Base-by-base conservation (phyloP, 2,113 vertebrate genomes). In the Todiramphus chloris region DNA sequence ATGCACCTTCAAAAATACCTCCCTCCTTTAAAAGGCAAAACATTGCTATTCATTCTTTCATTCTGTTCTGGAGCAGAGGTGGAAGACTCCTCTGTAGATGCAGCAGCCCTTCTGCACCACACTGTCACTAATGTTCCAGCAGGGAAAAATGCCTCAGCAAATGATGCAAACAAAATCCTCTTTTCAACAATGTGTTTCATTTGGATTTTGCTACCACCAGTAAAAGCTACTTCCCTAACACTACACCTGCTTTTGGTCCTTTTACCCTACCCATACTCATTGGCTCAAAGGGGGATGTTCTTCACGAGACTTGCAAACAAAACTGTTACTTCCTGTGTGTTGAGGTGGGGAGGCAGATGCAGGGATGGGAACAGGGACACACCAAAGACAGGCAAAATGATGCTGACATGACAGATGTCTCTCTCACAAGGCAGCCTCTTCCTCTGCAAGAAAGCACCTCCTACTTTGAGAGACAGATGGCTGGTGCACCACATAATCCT, bases 121-220 rank as follows among this genome's bases (percentile, higher is more conserved):
- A 48, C 37, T 55, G 19, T 8, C 3, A 13, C 25, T 5, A 67
- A 80, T 6, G 28, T 72, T 94, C 44, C 30, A 78, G 53, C 60
- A 9, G 11, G 31, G 11, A 9, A 69, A 76, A 92, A 46, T 7
- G 13, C 12, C 43, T 83, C 46, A 48, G 19, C 2, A 4, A 73
- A 69, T n/a, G 27, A 68, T 13, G 28, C 0, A 0, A 90, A 77
- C 30, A 77, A 64, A 12, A 21, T 50, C 69, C 25, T 48, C 41
- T 53, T 74, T 80, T 39, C 30, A 58, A 9, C 9, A 14, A 19
- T 0, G 4, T 2, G 3, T 13, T 81, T 43, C 7, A 66, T 9
- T 23, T 77, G 50, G 41, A 37, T 74, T 81, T 78, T 62, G 18
- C 31, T 33, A 56, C 3, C 0, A 1, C 0, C 0, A 46, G 25